Evolutionary conservation across 2,113 vertebrate genomes (phyloP), one percentile per base, ranked within the genome.

Genomic region (Myiozetetes cayanensis): DNA sequence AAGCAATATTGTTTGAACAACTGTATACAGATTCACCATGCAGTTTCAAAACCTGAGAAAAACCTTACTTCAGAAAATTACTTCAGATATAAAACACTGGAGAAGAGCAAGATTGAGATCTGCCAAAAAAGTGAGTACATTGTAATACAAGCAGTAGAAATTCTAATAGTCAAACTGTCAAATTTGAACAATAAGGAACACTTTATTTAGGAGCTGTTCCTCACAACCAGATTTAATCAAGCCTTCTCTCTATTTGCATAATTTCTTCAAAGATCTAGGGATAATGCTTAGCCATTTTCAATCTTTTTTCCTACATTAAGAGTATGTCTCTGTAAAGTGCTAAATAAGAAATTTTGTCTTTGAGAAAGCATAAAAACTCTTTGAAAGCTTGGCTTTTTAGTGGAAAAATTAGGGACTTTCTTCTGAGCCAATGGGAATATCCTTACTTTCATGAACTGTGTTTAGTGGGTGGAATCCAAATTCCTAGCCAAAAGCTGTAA

Each of bases 171-270:
- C 66, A 84, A 75, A 61, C 80, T 92, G 92, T 92, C 87, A 94
- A 93, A 91, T 71, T 11, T 73, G 41, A 95, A 94, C 85, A 95
- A 89, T 77, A 86, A 77, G 55, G 47, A 92, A 94, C 73, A 87
- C 35, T 47, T 76, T 82, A 70, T 85, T 96, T 87, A 88, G 52
- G 73, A 96, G 61, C 39, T 92, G 43, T 47, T 94, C 71, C 43
- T 89, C 70, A 90, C 31, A 90, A 90, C 52, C 35, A 80, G 39
- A 88, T 93, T 93, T 87, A 92, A 95, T 91, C 79, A 93, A 86
- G 37, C 19, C 24, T 79, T 81, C 37, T 63, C 37, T 62, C 23
- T 39, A 84, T 94, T 93, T 93, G 79, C 72, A 87, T 93, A 46
- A 94, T 87, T 85, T 85, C 56, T 93, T 84, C 85, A 84, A 85